Evolutionary conservation across 2,797 vertebrate genomes (phyloP), one percentile per base, ranked within the genome.

Genomic region (Cheirogaleus major): DNA sequence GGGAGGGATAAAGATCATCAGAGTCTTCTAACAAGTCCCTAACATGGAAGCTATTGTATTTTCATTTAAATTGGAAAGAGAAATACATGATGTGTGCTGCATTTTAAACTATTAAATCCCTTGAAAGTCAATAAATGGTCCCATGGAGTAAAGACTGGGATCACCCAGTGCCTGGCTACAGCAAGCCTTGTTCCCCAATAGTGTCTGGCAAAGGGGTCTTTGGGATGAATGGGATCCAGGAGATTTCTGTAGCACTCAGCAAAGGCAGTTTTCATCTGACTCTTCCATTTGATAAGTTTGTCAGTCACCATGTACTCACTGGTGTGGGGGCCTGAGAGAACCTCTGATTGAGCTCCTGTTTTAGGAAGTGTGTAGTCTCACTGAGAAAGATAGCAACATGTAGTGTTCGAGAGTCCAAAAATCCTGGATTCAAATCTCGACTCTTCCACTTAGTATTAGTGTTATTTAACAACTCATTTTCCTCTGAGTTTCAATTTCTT

Each of bases 51-150:
- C 4, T 73, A 91, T 80, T 85, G 5, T 69, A 78, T 70, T 90
- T 59, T 20, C n/a, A 76, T 91, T 82, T 69, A 94, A 91, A 89
- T 45, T 57, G 55, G 91, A 92, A 93, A 95, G 52, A 78, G 20
- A 25, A 48, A n/a, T 69, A 50, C 69, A 70, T 30, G n/a, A 41
- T 76, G 13, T 57, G 45, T 72, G 48, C 12, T 79, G 30, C 23
- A 63, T 75, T 20, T 89, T 92, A 90, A 92, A 84, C 35, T 83
- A 80, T 23, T n/a, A 92, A 72, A 94, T 45, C 10, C 52, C n/a
- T 23, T 76, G 61, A 83, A 82, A 94, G 79, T 7, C 41, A 75
- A 61, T 75, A 17, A 76, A 82, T n/a, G 9, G 23, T 23, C 38
- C 27, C 75, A 25, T 32, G 10, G 38, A 69, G 32, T 61, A 61